Conservation (phyloP, 2,113 vertebrate species). For the Cranoglanis bouderius region DNA sequence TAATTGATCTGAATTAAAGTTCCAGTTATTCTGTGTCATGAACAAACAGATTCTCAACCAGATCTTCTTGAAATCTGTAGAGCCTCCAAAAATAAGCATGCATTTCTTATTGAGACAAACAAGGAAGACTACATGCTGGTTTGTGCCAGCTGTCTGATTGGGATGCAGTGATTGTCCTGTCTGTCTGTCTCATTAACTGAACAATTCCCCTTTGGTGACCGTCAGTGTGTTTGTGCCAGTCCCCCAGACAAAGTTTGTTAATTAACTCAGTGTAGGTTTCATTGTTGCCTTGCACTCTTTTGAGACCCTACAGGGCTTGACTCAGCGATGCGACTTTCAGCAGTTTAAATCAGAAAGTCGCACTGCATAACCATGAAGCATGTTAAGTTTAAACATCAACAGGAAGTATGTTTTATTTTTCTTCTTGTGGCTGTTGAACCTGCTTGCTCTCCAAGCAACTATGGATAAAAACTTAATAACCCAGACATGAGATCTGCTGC, state of each 20-base stretch:
- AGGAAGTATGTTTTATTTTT: background rate
- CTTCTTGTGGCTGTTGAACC: background rate
- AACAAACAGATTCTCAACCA: background rate
- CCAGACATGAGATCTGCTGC: background rate
- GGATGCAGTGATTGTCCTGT: slow-evolving; percentile 31
- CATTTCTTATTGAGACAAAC: background rate
- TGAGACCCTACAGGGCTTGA: background rate
- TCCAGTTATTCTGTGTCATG: background rate
- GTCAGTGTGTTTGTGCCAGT: slow-evolving; percentile 41
- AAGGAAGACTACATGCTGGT: background rate
- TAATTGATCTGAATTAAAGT: background rate
- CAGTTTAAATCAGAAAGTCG: background rate
- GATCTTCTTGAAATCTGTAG: slow-evolving; percentile 38
- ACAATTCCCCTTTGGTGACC: slow-evolving; percentile 37
- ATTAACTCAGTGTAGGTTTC: slow-evolving; percentile 24
- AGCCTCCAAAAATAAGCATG: slow-evolving; percentile 30
- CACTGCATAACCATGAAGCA: background rate
- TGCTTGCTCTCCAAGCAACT: background rate
- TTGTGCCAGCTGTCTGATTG: slow-evolving; percentile 43
- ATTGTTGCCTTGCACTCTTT: background rate
- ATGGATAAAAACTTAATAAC: background rate
- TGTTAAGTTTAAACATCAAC: background rate
- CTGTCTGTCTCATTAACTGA: slow-evolving; percentile 40
- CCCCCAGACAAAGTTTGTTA: slow-evolving; percentile 16
- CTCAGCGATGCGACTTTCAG: background rate